Conservation (phyloP, 2,113 vertebrate genomes). For the Colius striatus region DNA sequence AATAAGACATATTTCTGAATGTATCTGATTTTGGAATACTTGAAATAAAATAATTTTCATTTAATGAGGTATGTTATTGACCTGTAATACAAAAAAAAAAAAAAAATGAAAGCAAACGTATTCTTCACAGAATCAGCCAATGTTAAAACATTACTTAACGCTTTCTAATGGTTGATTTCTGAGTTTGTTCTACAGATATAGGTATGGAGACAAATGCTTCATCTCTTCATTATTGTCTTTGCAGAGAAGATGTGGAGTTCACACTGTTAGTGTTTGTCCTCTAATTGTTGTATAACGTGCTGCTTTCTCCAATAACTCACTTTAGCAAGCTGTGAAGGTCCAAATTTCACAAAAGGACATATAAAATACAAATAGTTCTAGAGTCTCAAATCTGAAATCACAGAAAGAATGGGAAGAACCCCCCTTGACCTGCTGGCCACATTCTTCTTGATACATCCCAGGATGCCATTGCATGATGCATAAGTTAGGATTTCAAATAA, state of each 20-base stretch:
- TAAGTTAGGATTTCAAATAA: not conserved
- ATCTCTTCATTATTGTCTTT: rapidly evolving
- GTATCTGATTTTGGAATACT: not conserved
- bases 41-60: not conserved
- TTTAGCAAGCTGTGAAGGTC: not conserved
- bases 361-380: not conserved
- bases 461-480: too few species aligned
- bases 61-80: not conserved
- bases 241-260: not conserved
- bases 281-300: not conserved
- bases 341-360: not conserved
- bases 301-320: not conserved
- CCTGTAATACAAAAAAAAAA: too few species aligned
- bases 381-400: not conserved
- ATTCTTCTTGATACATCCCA: too few species aligned
- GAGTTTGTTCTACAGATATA: not conserved
- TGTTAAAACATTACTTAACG: not conserved
- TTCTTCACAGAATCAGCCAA: not conserved
- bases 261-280: not conserved
- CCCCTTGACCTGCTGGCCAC: too few species aligned
- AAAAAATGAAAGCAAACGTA: not conserved
- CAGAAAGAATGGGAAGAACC: not conserved
- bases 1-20: not conserved
- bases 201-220: not conserved
- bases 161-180: not conserved